These are phyloP conservation scores for Columba guinea DNA, from an alignment of 2,797 vertebrate species.

Conservation along the genomic window DNA sequence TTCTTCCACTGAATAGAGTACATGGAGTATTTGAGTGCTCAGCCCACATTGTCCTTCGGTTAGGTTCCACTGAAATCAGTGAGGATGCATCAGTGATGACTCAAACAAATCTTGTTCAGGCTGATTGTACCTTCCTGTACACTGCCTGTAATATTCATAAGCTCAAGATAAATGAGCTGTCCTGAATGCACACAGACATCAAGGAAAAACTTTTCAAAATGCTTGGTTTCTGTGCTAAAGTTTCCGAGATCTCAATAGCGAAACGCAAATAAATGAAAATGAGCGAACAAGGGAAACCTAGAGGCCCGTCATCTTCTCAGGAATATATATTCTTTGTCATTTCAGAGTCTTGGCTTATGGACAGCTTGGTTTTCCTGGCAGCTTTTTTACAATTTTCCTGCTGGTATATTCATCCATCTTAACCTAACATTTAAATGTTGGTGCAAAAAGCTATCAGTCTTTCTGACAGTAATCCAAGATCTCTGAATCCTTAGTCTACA, in stretches of 20 bases:
- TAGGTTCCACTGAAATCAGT: not conserved
- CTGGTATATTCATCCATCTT: not conserved
- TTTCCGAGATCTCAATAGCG: not conserved
- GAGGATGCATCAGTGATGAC: not conserved
- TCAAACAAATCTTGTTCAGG: not conserved
- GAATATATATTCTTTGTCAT: not conserved
- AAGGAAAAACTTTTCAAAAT: not conserved
- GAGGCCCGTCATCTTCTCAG: not conserved
- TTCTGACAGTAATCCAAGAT: not conserved
- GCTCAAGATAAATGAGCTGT: not conserved
- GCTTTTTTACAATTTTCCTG: not conserved
- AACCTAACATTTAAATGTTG: not conserved
- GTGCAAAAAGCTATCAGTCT: not conserved
- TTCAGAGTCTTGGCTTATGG: not conserved
- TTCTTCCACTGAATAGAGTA: not conserved
- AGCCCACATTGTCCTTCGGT: not conserved
- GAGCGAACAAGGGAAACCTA: not conserved
- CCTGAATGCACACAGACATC: not conserved
- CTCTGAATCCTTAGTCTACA: not conserved
- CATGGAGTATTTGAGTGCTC: fast-evolving
- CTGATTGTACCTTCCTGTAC: not conserved
- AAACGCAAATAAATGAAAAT: conserved; percentile 6
- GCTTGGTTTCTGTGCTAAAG: not conserved
- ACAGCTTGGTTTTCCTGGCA: not conserved
- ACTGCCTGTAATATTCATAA: not conserved